These are phyloP conservation scores for Pelecanoides urinatrix DNA, from an alignment of 2,113 vertebrate species.

Conservation along the genomic window DNA sequence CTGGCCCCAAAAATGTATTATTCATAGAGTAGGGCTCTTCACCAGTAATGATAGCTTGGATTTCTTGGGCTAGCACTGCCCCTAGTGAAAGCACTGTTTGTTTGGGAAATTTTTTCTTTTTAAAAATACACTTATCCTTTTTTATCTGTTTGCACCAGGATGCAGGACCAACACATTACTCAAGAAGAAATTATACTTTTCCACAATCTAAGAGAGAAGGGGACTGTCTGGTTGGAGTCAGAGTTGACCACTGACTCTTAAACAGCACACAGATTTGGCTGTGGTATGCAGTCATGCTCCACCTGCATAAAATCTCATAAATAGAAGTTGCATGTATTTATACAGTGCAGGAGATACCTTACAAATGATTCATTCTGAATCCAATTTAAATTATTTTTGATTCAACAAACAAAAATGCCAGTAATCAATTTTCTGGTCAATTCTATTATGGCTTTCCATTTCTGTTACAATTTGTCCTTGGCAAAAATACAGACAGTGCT, in stretches of 20 bases:
- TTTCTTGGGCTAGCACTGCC: conserved; percentile 38
- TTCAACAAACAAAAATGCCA: neutral
- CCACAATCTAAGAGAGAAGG: neutral
- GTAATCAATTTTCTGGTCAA: neutral
- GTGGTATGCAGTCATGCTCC: neutral
- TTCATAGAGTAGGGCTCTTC: conserved; percentile 43
- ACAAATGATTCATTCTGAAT: neutral
- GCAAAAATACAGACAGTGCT: neutral
- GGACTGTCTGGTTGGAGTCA: neutral
- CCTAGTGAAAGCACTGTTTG: conserved; percentile 27
- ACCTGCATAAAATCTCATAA: neutral
- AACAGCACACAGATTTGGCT: neutral
- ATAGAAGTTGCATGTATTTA: neutral
- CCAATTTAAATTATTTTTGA: neutral
- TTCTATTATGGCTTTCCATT: neutral
- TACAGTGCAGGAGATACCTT: neutral
- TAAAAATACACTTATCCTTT: conserved; percentile 44
- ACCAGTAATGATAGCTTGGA: conserved; percentile 52
- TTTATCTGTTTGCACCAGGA: conserved; percentile 12
- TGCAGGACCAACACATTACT: conserved; percentile 24
- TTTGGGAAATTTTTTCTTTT: neutral
- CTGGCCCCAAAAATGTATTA: conserved; percentile 57
- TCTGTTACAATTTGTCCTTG: neutral
- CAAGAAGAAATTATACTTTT: neutral
- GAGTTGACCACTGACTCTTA: neutral